Evolutionary conservation across 1,140 invertebrate genomes (phyloP).

Genomic region (Meloidogyne chitwoodi): DNA sequence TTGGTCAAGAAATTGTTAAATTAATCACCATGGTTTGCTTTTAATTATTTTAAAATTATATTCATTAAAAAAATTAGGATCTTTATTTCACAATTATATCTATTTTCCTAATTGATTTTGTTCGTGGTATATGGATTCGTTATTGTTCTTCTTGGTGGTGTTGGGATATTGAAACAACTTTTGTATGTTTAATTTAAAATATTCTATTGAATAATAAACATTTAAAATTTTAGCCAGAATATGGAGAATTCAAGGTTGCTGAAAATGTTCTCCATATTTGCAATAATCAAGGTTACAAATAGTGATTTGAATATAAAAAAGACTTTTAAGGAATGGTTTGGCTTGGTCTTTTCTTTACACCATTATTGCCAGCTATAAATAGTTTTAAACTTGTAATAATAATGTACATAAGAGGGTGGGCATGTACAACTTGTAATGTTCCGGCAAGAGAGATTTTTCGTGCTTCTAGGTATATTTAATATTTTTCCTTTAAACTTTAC

Average conservation of each 20-base stretch:
- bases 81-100: slow-evolving; percentile 69
- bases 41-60: not conserved
- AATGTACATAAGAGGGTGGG: slow-evolving; percentile 76
- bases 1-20: slow-evolving; percentile 70
- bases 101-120: slow-evolving; percentile 82
- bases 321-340: slow-evolving; percentile 72
- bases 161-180: slow-evolving; percentile 92
- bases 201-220: not conserved
- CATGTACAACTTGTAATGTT: slow-evolving; percentile 68
- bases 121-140: slow-evolving; percentile 83
- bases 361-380: slow-evolving; percentile 82
- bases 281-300: slow-evolving; percentile 78
- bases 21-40: slow-evolving; percentile 31
- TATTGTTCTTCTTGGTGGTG: slow-evolving; percentile 85
- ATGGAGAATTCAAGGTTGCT: slow-evolving; percentile 95
- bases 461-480: slow-evolving; percentile 27
- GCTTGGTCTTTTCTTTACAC: slow-evolving; percentile 79
- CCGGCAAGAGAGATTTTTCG: slow-evolving; percentile 85
- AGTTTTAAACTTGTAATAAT: slow-evolving; percentile 81
- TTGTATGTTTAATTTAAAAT: slow-evolving; percentile 62
- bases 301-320: no score
- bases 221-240: slow-evolving; percentile 70
- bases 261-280: slow-evolving; percentile 92
- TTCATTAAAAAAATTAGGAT: slow-evolving; percentile 17
- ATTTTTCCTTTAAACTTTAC: not conserved